phyloP scores from a whole-genome alignment of 2,113 vertebrate species.

The Vireo altiloquus region DNA sequence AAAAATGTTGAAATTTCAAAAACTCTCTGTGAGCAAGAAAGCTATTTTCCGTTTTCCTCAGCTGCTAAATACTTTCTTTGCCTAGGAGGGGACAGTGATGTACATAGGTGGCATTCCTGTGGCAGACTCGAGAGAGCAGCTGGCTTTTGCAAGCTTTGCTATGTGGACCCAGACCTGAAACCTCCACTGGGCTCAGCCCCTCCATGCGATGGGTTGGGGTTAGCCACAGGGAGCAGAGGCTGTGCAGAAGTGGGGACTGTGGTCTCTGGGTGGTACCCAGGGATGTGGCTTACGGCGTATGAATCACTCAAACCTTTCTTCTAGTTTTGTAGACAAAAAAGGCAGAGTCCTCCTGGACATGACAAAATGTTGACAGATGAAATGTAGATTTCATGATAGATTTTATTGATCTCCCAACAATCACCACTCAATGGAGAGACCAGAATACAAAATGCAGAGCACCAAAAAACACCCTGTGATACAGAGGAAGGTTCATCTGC shows the following conservation, averaged over 20 bases:
- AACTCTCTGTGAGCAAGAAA: neutral
- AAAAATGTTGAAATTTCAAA: slow-evolving; percentile 21
- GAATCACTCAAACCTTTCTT: neutral
- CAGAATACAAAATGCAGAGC: neutral
- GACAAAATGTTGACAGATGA: neutral
- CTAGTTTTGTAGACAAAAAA: neutral
- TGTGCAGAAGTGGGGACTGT: neutral
- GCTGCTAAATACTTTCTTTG: neutral
- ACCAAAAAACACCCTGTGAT: neutral
- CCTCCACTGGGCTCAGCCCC: neutral
- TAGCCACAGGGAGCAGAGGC: slow-evolving; percentile 6
- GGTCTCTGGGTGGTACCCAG: neutral
- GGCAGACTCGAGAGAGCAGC: neutral
- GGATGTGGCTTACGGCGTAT: accelerated
- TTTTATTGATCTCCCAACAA: neutral
- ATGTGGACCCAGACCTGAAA: neutral
- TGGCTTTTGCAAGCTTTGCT: neutral
- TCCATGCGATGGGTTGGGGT: neutral
- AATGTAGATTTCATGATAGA: neutral
- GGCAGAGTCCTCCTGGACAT: neutral
- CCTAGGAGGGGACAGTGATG: neutral
- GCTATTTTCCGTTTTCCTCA: neutral
- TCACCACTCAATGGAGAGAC: neutral
- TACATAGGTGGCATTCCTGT: slow-evolving; percentile 16
- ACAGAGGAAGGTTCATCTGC: neutral